Conservation (phyloP, 2,888 invertebrate species). For the Seira sanloemensis region DNA sequence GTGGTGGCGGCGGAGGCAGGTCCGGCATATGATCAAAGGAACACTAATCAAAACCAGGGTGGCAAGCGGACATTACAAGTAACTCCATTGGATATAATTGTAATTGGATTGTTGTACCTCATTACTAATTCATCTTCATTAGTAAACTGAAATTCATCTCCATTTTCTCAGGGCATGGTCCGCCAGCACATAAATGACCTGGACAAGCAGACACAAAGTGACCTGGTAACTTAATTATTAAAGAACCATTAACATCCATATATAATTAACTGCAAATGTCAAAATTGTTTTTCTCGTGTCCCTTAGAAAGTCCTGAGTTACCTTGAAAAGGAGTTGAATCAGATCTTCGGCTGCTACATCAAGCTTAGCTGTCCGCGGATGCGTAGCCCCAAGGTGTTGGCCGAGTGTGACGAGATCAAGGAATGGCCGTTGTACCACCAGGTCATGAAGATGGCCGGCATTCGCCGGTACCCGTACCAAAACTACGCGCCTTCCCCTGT, state of each 20-base stretch:
- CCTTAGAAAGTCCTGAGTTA: conserved; percentile 60
- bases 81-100: too few relatives aligned
- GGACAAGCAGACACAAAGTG: conserved; percentile 51
- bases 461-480: conserved; percentile 59
- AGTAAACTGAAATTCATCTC: not conserved
- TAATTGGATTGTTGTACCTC: not conserved
- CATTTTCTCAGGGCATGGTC: conserved; percentile 25
- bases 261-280: too few relatives aligned
- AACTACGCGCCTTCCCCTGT: conserved; percentile 41
- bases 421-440: conserved; percentile 68
- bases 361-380: conserved; percentile 58
- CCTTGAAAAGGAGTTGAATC: conserved; percentile 62
- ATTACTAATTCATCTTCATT: conserved; percentile 2
- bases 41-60: not conserved
- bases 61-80: conserved; percentile 15
- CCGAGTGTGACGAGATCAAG: conserved; percentile 62
- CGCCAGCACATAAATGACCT: conserved; percentile 40
- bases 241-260: too few relatives aligned
- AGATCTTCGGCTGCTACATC: conserved; percentile 65
- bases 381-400: conserved; percentile 48
- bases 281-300: too few relatives aligned
- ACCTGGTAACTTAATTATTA: conserved; percentile 50
- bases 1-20: not conserved
- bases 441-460: conserved; percentile 66
- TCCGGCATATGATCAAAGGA: conserved; percentile 31